Conservation (phyloP, 2,797 vertebrate species). For the Chlorospingus semifuscus region DNA sequence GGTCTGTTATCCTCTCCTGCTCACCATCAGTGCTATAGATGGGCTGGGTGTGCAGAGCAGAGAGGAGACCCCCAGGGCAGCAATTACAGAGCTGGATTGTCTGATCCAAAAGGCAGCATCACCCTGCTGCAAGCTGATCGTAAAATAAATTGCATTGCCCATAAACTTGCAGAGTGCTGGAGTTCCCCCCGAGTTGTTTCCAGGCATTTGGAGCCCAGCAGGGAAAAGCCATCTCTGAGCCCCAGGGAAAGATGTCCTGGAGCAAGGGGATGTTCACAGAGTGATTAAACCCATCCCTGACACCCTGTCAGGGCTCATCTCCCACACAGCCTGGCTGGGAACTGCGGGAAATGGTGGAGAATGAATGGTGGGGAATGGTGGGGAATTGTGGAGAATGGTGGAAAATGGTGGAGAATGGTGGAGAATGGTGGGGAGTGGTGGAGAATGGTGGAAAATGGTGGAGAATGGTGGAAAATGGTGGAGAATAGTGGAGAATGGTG, state of each 20-base stretch:
- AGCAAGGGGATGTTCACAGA: not conserved
- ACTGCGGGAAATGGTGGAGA: no score
- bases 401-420: no score
- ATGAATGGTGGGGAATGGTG: no score
- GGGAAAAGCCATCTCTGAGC: not conserved
- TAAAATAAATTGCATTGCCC: conserved; percentile 72
- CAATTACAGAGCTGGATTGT: conserved; percentile 69
- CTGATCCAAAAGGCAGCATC: conserved; percentile 58
- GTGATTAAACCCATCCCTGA: not conserved
- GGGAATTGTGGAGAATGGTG: not conserved
- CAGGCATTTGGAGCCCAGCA: not conserved
- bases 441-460: no score
- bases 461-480: no score
- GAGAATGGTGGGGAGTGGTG: no score
- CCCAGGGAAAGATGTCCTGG: not conserved
- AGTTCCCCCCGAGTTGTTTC: conserved; percentile 10
- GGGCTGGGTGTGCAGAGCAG: not conserved
- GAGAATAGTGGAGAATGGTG: no score
- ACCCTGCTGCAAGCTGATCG: conserved; percentile 64
- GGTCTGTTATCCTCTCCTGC: conserved; percentile 39
- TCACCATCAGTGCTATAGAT: conserved; percentile 40
- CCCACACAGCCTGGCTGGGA: not conserved
- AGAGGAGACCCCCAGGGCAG: conserved; percentile 31
- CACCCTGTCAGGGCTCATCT: not conserved
- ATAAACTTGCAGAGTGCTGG: conserved; percentile 59